These are phyloP conservation scores for Selene dorsalis DNA, from an alignment of 2,797 vertebrate species.

Conservation along the genomic window DNA sequence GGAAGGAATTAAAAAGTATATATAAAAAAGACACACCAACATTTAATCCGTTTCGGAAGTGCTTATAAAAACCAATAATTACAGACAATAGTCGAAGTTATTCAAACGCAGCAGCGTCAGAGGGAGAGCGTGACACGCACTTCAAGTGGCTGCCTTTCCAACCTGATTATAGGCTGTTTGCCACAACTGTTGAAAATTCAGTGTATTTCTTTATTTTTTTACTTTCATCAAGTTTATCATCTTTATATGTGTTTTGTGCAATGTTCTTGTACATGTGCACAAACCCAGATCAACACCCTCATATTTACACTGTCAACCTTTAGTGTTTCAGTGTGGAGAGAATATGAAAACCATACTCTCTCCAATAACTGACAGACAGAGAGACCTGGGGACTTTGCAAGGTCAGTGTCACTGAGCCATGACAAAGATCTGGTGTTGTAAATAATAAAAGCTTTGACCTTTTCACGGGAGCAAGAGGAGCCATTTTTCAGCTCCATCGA, in stretches of 20 bases:
- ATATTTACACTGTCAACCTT: conserved; percentile 26
- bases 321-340: conserved; percentile 18
- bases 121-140: not conserved
- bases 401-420: conserved; percentile 74
- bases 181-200: not conserved
- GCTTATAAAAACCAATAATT: conserved; percentile 3
- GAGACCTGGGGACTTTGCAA: conserved; percentile 61
- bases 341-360: conserved; percentile 59
- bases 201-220: not conserved
- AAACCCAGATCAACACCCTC: not conserved
- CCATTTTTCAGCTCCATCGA: conserved; percentile 68
- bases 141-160: conserved; percentile 5
- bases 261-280: conserved; percentile 8
- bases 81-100: not conserved
- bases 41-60: not conserved
- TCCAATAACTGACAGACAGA: conserved; percentile 52
- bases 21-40: not conserved
- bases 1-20: not conserved
- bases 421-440: conserved; percentile 75
- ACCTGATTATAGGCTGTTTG: conserved; percentile 15
- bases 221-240: no score
- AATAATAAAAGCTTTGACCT: conserved; percentile 79
- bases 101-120: not conserved
- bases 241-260: not conserved
- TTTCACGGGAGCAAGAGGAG: conserved; percentile 64